Evolutionary conservation across 2,797 vertebrate genomes (phyloP).

Genomic region (Adelosebastes latens): DNA sequence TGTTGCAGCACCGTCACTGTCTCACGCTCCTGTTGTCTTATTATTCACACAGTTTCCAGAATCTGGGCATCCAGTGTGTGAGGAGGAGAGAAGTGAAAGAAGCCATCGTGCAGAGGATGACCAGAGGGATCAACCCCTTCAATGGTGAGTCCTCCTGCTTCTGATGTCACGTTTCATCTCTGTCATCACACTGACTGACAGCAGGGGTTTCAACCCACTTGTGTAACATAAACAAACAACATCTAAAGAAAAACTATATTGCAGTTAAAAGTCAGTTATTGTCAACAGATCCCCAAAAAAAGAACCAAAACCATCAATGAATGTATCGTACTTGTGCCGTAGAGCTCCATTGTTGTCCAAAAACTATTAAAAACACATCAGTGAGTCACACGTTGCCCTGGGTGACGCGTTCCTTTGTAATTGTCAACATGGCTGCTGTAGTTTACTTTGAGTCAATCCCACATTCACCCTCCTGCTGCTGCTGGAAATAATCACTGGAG

Average conservation of each 20-base stretch:
- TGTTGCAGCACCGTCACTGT: background rate
- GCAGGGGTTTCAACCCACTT: background rate
- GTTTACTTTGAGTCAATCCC: background rate
- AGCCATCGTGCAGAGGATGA: constrained; percentile 90
- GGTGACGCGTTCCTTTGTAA: background rate
- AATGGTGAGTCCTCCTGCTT: constrained; percentile 84
- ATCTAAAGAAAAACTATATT: too few species aligned
- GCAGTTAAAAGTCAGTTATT: too few species aligned
- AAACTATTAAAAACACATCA: background rate
- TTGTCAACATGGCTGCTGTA: background rate
- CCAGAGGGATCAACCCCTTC: constrained; percentile 93
- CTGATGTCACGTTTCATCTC: background rate
- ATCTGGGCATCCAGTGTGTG: constrained; percentile 98
- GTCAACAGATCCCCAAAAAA: too few species aligned
- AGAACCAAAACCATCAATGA: background rate
- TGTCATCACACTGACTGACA: background rate
- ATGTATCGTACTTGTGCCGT: background rate
- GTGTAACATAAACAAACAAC: too few species aligned
- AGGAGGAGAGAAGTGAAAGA: constrained; percentile 96
- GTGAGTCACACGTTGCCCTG: background rate
- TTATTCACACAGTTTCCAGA: constrained; percentile 90
- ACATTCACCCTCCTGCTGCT: background rate
- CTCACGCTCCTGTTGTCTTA: constrained; percentile 10
- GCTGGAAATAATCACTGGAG: background rate
- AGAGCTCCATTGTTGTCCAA: background rate